Base-by-base conservation (phyloP, 2,888 invertebrate genomes). In the Lamellibrachia columna region DNA sequence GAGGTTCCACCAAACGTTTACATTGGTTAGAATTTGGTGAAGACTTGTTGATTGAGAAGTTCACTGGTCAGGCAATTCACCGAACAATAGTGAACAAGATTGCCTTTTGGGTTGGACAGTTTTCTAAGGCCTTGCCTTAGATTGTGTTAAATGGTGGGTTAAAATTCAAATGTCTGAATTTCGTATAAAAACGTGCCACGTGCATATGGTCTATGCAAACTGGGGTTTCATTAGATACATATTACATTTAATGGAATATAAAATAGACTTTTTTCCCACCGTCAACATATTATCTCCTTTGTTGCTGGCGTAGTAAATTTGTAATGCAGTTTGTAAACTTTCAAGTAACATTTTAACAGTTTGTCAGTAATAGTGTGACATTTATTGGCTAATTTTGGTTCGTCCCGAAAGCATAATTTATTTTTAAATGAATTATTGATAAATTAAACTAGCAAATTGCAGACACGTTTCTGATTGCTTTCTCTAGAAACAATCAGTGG, bases 1-100 rank as follows among this genome's bases (percentile, higher is more conserved):
- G n/a, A 75, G 75, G 75, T 75, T 75, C 22, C 75, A 75, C 75
- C n/a, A 75, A 75, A 75, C 75, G n/a, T 75, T 75, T 75, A n/a
- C 75, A 75, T 15, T 75, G 15, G 75, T 75, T 6, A 75, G 75
- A 22, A 6, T 3, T 55, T 55, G 15, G 75, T 11, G 75, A 75
- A 75, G 22, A 22, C 75, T 75, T 75, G 75, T 75, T 75, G 75
- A 75, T 75, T 75, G 22, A 15, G 75, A 75, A 75, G 75, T 75
- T 75, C 75, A 75, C 15, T 22, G 75, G 11, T 75, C 75, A 75
- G 75, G 22, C 22, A 75, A n/a, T 40, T 40, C 40, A n/a, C 22
- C 75, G 4, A 75, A 75, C n/a, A 6, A 75, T 22, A 22, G 15
- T 75, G 75, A 75, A 75, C 75, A 75, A 75, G n/a, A 75, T 55